phyloP scores from a whole-genome alignment of 2,888 invertebrate species.

The Aphodius sticticus region DNA sequence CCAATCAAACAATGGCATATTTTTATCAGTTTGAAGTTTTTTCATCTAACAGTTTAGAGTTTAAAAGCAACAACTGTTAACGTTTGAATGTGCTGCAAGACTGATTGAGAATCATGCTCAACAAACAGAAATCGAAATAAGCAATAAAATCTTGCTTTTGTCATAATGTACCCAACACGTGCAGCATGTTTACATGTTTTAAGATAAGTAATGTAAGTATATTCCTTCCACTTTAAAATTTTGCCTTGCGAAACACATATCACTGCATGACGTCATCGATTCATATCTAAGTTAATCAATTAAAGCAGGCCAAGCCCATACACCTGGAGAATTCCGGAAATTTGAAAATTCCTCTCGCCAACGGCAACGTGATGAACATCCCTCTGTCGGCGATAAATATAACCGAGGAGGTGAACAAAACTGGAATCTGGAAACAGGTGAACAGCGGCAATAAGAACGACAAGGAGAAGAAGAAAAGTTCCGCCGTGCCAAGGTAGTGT shows the following conservation, averaged over 20 bases:
- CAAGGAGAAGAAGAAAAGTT: constrained; percentile 57
- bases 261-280: background rate
- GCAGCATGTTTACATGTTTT: background rate
- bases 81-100: background rate
- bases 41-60: too few species aligned
- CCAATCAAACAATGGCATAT: too few species aligned
- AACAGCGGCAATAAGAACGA: constrained; percentile 70
- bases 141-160: too few species aligned
- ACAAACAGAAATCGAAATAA: background rate
- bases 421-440: constrained; percentile 93
- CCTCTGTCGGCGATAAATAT: constrained; percentile 87
- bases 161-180: too few species aligned
- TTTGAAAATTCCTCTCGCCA: constrained; percentile 86
- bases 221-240: background rate
- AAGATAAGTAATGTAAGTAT: background rate
- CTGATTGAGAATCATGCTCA: background rate
- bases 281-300: background rate
- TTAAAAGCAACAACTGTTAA: background rate
- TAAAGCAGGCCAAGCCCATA: constrained; percentile 32
- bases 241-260: background rate
- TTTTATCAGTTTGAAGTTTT: too few species aligned
- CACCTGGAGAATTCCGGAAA: constrained; percentile 62
- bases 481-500: constrained; percentile 33
- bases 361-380: constrained; percentile 90
- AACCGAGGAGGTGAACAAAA: constrained; percentile 92